These are phyloP conservation scores for Halictus quadricinctus DNA, from an alignment of 2,888 invertebrate genomes.

Conservation along the genomic window DNA sequence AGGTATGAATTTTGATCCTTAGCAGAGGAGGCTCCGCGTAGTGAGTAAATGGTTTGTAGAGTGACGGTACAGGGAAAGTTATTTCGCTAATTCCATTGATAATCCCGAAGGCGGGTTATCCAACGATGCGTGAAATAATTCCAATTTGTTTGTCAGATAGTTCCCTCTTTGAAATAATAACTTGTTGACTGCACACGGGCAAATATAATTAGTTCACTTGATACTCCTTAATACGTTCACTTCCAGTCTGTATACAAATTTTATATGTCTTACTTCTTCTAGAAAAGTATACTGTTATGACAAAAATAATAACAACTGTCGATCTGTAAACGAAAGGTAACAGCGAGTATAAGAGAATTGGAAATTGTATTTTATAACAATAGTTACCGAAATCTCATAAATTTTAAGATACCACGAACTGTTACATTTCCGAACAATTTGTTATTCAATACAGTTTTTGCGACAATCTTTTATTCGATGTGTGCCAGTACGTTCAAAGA, in stretches of 20 bases:
- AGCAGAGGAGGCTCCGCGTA: neutral
- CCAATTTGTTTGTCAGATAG: neutral
- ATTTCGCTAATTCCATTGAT: neutral
- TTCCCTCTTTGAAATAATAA: neutral
- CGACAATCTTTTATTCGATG: neutral
- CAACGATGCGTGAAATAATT: neutral
- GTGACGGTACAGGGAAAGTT: slow-evolving; percentile 2
- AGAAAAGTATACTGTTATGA: neutral
- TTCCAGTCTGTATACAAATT: neutral
- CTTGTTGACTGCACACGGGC: neutral
- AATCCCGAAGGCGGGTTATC: neutral
- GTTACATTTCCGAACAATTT: neutral
- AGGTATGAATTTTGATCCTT: neutral
- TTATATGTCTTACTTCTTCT: neutral
- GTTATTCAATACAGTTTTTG: neutral
- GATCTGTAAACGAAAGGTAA: too few relatives aligned
- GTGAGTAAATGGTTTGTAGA: neutral
- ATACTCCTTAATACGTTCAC: neutral
- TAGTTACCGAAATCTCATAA: neutral
- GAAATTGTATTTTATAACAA: neutral
- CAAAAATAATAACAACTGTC: neutral
- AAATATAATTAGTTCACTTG: neutral
- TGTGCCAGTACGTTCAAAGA: neutral
- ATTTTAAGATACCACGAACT: neutral
- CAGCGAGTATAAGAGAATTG: neutral